These are phyloP conservation scores for Dione vanillae DNA, from an alignment of 2,888 invertebrate genomes.

Conservation along the genomic window DNA sequence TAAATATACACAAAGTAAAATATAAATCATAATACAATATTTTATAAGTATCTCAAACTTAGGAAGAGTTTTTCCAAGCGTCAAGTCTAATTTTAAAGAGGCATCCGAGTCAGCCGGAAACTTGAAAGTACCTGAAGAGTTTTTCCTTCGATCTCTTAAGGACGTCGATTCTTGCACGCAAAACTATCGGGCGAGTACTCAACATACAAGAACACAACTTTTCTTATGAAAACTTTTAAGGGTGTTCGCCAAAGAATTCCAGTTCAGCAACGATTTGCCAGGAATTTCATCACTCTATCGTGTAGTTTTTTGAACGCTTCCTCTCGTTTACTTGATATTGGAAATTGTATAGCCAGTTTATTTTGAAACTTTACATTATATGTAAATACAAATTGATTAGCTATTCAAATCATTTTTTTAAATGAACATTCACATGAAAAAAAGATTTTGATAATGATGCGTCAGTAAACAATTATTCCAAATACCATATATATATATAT, in stretches of 20 bases:
- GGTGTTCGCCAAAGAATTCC: constrained; percentile 62
- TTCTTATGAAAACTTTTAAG: constrained; percentile 70
- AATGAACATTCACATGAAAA: too few relatives aligned
- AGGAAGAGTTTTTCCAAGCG: constrained; percentile 10
- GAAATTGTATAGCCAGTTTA: neutral
- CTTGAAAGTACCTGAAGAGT: constrained; percentile 34
- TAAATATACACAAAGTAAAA: neutral
- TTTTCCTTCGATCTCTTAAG: constrained; percentile 37
- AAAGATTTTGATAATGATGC: too few relatives aligned
- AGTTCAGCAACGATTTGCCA: constrained; percentile 59
- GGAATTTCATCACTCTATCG: constrained; percentile 52
- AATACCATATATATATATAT: too few relatives aligned
- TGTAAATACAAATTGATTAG: too few relatives aligned
- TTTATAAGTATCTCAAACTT: constrained; percentile 1
- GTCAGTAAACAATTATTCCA: too few relatives aligned
- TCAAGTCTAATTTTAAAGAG: constrained; percentile 31
- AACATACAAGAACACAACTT: constrained; percentile 62
- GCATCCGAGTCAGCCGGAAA: constrained; percentile 27
- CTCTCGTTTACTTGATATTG: constrained; percentile 26
- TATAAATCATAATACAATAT: constrained; percentile 13
- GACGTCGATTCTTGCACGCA: constrained; percentile 45
- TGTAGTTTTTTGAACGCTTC: constrained; percentile 54
- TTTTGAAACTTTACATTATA: neutral
- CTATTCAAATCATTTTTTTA: too few relatives aligned
- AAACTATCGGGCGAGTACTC: constrained; percentile 48